Evolutionary conservation across 2,797 vertebrate species (phyloP).

Genomic region (Molossus alvarezi): DNA sequence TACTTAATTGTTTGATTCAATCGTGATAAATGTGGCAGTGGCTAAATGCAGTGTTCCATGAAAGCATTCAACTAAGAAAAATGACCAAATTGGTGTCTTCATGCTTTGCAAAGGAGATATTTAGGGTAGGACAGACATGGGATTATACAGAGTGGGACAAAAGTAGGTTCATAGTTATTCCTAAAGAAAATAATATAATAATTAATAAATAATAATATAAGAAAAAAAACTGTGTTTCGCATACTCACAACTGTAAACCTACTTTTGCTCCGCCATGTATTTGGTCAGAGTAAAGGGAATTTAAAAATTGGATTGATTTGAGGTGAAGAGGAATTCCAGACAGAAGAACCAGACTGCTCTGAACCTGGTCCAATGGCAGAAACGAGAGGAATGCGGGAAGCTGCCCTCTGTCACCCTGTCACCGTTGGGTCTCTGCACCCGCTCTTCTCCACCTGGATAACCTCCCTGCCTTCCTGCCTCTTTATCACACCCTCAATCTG

Average conservation of each 20-base stretch:
- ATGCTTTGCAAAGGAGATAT: background rate
- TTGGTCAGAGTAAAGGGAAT: background rate
- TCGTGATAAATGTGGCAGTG: background rate
- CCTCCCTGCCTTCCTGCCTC: background rate
- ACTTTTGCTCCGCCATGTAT: background rate
- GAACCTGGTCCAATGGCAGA: background rate
- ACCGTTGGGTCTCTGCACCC: background rate
- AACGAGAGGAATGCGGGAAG: background rate
- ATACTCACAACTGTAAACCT: background rate
- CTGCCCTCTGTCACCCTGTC: accelerated
- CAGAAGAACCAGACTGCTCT: background rate
- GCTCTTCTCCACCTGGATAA: background rate
- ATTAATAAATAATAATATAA: background rate
- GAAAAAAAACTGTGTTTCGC: background rate
- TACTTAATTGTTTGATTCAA: background rate
- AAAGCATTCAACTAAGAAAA: background rate
- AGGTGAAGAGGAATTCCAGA: background rate
- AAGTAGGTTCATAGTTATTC: background rate
- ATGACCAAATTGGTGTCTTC: background rate
- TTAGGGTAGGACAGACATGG: background rate
- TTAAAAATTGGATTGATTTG: background rate
- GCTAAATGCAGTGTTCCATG: background rate
- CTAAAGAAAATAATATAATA: background rate
- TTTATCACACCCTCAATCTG: background rate
- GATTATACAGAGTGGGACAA: background rate